A percentile compares a stretch with the other conserved stretches of the same genome.
Conservation (phyloP, 1,140 invertebrate genomes). For the Carposina sasakii region DNA sequence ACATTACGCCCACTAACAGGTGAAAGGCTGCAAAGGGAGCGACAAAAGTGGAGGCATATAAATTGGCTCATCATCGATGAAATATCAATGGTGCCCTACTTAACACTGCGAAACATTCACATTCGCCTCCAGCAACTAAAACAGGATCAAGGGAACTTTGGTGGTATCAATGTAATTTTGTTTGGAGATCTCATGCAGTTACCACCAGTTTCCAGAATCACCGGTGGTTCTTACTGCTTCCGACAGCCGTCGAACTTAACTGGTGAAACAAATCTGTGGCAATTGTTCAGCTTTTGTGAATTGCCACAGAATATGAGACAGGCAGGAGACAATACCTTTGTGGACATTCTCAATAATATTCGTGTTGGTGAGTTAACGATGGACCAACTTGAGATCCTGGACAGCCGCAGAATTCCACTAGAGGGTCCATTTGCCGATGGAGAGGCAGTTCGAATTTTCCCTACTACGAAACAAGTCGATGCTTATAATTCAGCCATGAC, state of each 20-base stretch:
- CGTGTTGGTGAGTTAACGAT: slow-evolving; percentile 18
- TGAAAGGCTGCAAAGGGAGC: slow-evolving; percentile 43
- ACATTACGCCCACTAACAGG: slow-evolving; percentile 38
- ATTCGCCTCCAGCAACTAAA: slow-evolving; percentile 36
- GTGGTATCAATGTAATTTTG: slow-evolving; percentile 38
- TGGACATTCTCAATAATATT: slow-evolving; percentile 26
- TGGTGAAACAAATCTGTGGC: slow-evolving; percentile 45
- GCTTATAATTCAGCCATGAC: background rate
- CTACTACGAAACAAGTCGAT: slow-evolving; percentile 5
- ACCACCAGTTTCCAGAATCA: slow-evolving; percentile 36
- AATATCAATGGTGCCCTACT: slow-evolving; percentile 54
- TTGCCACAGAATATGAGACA: slow-evolving; percentile 45
- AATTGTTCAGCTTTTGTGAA: slow-evolving; percentile 40
- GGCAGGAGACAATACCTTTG: slow-evolving; percentile 25
- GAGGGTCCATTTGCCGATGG: slow-evolving; percentile 16
- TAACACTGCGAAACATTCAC: slow-evolving; percentile 54
- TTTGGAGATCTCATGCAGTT: slow-evolving; percentile 53
- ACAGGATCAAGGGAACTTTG: slow-evolving; percentile 10
- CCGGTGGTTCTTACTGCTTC: slow-evolving; percentile 28
- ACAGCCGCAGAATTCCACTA: slow-evolving; percentile 7
- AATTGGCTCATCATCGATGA: slow-evolving; percentile 59
- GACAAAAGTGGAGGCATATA: slow-evolving; percentile 42
- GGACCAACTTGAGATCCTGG: slow-evolving; percentile 8
- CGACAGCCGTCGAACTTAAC: slow-evolving; percentile 36
- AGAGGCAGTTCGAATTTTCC: slow-evolving; percentile 24